Percentiles rank a stretch among this genome's conserved stretches.
These are phyloP conservation scores for Nothobranchius kuhntae DNA, from an alignment of 2,113 vertebrate species.

Conservation along the genomic window DNA sequence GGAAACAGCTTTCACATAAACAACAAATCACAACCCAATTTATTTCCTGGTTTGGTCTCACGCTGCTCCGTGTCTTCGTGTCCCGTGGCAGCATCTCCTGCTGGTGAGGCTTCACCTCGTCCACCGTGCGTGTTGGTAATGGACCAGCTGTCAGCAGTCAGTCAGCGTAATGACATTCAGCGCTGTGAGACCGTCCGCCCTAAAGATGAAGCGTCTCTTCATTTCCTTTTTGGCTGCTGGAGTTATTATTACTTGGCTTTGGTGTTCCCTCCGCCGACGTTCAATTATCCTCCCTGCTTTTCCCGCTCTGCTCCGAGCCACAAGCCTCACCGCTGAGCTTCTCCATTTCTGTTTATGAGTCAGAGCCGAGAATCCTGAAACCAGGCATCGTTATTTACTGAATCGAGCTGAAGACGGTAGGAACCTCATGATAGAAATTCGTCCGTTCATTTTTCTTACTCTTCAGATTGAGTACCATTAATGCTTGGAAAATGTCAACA, in stretches of 20 bases:
- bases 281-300: slow-evolving; percentile 62
- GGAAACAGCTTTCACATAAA: too few relatives aligned
- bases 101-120: slow-evolving; percentile 39
- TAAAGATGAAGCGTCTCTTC: slow-evolving; percentile 67
- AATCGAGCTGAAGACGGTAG: too few relatives aligned
- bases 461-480: neutral
- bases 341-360: slow-evolving; percentile 7
- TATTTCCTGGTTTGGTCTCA: slow-evolving; percentile 41
- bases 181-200: slow-evolving; percentile 42
- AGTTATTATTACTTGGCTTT: slow-evolving; percentile 68
- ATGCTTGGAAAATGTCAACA: neutral
- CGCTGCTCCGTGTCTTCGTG: slow-evolving; percentile 16
- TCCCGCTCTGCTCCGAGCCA: neutral
- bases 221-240: slow-evolving; percentile 66
- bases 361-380: slow-evolving; percentile 11
- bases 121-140: slow-evolving; percentile 62
- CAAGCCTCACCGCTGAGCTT: neutral
- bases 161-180: slow-evolving; percentile 70
- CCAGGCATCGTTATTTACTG: too few relatives aligned
- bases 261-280: slow-evolving; percentile 59
- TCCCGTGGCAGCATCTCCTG: too few relatives aligned
- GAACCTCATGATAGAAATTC: too few relatives aligned
- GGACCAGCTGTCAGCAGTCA: slow-evolving; percentile 69
- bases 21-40: slow-evolving; percentile 51
- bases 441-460: too few relatives aligned